Evolutionary conservation across 1,140 invertebrate genomes (phyloP), one percentile per base, ranked within the genome.

Genomic region (Eueides isabella): DNA sequence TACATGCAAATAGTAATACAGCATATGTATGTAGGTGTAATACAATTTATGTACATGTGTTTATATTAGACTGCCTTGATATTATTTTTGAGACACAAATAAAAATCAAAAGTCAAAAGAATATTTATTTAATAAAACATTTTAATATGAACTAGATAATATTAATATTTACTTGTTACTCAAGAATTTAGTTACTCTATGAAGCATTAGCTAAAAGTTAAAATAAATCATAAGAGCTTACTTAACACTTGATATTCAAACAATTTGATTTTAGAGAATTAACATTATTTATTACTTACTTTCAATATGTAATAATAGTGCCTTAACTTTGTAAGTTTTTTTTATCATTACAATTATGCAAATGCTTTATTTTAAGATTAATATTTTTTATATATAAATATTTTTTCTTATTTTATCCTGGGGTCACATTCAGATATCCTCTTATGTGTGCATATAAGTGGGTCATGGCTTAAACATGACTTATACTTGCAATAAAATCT

Each of bases 401-500:
- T 38, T 72, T 30, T 72, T 66, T 72, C 19, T 72, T 55, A 61
- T 30, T 65, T 48, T 35, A 67, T 26, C 9, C 48, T 5, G 23
- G n/a, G 23, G 23, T 55, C 48, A 9, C 48, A 26, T 55, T 12
- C 2, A 26, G 48, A 55, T 55, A 55, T 55, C 48, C 48, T 55
- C 11, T 12, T 55, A 26, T 55, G 2, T 26, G 19, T 9, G 9
- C 2, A 26, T 55, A n/a, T 26, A 55, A 55, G 38, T 72, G 61
- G 71, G 64, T 61, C 71, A 29, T 61, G 64, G 67, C 19, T 55
- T 23, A 61, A 72, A 31, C 63, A 67, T 72, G 29, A 72, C 30
- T 73, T 67, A 68, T 68, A 68, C 14, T 61, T 67, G 64, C 23
- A 72, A 67, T 72, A 67, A 61, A 66, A 33, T 69, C 48, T 65